Conservation (phyloP, 2,113 vertebrate genomes). For the Hystrix brachyura region DNA sequence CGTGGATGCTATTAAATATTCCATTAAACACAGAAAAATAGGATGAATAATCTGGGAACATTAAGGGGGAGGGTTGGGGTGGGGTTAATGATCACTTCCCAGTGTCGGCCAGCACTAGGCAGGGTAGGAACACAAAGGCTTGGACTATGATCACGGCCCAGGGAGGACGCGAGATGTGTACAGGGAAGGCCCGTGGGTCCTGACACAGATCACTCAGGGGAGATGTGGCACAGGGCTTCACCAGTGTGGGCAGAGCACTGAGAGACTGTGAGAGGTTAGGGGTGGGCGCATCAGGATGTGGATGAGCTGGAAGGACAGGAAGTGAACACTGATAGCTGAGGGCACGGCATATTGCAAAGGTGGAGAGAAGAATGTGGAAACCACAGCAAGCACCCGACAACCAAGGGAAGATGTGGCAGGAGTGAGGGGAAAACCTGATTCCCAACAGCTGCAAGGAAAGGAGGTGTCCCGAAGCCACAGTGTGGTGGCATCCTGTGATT, state of each 20-base stretch:
- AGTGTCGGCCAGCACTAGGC: background rate
- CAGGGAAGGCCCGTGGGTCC: rapidly evolving
- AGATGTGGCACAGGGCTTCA: rapidly evolving
- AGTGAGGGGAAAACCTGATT: background rate
- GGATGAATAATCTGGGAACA: slow-evolving; percentile 40
- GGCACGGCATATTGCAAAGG: background rate
- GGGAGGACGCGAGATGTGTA: background rate
- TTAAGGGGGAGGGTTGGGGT: background rate
- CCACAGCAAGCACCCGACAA: background rate
- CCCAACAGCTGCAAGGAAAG: background rate
- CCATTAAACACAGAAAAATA: slow-evolving; percentile 34
- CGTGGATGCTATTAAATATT: slow-evolving; percentile 49
- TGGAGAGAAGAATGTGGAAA: background rate
- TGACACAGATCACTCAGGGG: rapidly evolving
- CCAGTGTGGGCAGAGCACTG: rapidly evolving
- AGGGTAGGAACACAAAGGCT: background rate
- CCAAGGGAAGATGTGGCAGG: rapidly evolving
- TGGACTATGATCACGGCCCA: rapidly evolving
- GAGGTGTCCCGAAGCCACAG: background rate
- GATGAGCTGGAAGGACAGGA: background rate
- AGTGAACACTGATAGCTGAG: background rate
- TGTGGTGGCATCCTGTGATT: rapidly evolving
- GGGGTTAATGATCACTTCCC: background rate
- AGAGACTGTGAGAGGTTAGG: background rate
- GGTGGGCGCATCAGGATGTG: background rate